Evolutionary conservation across 2,797 vertebrate species (phyloP).

Genomic region (Halcyon smyrnensis): DNA sequence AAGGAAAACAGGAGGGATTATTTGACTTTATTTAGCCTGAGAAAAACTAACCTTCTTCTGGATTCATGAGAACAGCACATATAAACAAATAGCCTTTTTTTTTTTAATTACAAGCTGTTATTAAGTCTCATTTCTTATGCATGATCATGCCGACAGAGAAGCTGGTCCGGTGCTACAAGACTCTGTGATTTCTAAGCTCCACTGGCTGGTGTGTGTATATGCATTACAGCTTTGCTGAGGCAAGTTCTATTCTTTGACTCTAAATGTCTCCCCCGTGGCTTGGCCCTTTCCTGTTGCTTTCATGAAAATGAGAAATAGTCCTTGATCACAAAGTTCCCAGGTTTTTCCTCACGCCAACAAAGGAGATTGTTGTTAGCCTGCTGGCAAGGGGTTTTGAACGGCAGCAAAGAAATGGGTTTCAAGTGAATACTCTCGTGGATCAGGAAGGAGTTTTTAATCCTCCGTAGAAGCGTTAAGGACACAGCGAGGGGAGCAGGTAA

Average conservation of each 20-base stretch:
- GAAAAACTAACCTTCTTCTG: background rate
- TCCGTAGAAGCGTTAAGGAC: background rate
- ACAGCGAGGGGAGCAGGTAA: background rate
- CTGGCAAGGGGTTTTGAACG: conserved; percentile 30
- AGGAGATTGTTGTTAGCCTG: conserved; percentile 43
- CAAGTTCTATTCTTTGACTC: conserved; percentile 43
- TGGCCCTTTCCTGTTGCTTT: conserved; percentile 66
- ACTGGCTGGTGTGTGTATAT: background rate
- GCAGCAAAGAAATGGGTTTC: background rate
- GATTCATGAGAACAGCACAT: background rate
- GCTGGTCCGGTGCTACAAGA: background rate
- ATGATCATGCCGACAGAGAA: background rate
- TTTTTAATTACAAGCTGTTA: conserved; percentile 31
- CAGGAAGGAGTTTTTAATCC: background rate
- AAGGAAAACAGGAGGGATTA: background rate
- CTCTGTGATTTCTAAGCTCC: background rate
- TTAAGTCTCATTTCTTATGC: conserved; percentile 46
- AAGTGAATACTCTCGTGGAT: conserved; percentile 12
- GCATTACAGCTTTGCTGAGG: background rate
- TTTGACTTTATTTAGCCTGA: background rate
- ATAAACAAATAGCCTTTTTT: conserved; percentile 28
- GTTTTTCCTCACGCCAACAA: conserved; percentile 30
- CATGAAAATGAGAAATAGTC: conserved; percentile 47
- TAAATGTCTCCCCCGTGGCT: conserved; percentile 34
- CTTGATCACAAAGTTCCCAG: conserved; percentile 32